phyloP scores from a whole-genome alignment of 2,113 vertebrate genomes.

The Antechinus flavipes region DNA sequence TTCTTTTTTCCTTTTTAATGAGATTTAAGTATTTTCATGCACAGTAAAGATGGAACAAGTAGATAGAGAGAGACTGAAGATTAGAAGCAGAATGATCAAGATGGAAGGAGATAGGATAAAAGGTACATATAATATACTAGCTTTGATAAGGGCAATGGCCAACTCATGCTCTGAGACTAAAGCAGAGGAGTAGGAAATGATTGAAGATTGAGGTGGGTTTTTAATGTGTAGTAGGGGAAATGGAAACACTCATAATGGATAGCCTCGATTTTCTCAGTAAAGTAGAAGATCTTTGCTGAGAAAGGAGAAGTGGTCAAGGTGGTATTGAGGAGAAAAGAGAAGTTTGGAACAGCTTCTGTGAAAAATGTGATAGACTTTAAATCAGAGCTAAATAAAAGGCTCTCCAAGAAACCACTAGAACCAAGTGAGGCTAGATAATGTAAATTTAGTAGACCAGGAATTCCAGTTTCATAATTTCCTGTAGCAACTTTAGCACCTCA shows the following conservation, averaged over 20 bases:
- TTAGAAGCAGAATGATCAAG: background rate
- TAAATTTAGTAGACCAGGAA: background rate
- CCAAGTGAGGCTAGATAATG: background rate
- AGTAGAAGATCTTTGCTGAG: background rate
- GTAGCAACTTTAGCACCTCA: background rate
- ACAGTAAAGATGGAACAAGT: background rate
- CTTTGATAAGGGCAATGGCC: background rate
- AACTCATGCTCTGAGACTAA: background rate
- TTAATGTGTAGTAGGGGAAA: background rate
- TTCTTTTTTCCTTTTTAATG: background rate
- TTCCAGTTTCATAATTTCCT: background rate
- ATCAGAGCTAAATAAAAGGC: background rate
- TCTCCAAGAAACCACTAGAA: background rate
- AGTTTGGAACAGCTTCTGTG: background rate
- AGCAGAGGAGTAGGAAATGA: background rate
- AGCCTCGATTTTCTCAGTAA: background rate
- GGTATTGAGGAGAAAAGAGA: background rate
- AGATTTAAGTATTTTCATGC: background rate
- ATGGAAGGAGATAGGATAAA: background rate
- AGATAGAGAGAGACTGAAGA: background rate
- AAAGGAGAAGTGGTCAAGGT: background rate
- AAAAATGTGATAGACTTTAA: background rate
- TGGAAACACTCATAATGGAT: background rate
- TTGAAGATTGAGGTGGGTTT: background rate
- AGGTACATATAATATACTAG: background rate